Percentiles rank a stretch among this genome's conserved stretches.
These are phyloP conservation scores for Eulemur mongoz DNA, from an alignment of 2,797 vertebrate species.

Conservation along the genomic window DNA sequence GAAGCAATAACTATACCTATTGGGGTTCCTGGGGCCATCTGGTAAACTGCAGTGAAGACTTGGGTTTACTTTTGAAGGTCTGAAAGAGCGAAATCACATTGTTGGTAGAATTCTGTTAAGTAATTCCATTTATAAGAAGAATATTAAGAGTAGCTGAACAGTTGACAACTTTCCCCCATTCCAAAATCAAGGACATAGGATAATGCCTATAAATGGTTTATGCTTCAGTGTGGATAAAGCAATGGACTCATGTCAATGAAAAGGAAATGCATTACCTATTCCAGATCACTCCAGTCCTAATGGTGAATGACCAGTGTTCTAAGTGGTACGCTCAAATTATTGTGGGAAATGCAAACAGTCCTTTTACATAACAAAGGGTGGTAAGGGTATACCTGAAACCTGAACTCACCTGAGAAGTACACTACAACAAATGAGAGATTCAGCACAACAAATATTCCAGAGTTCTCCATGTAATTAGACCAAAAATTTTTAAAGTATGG, in stretches of 20 bases:
- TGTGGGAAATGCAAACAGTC: not conserved
- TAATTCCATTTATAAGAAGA: not conserved
- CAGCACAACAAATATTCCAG: not conserved
- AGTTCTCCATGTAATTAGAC: not conserved
- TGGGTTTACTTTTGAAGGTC: not conserved
- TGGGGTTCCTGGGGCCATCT: not conserved
- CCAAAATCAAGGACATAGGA: not conserved
- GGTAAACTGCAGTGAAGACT: not conserved
- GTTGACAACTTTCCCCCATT: not conserved
- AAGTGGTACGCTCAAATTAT: not conserved
- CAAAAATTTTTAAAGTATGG: not conserved
- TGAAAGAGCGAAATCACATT: not conserved
- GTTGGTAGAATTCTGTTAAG: conserved; percentile 6
- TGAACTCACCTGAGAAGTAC: not conserved
- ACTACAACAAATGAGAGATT: not conserved
- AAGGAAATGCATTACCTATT: not conserved
- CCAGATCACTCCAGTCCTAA: not conserved
- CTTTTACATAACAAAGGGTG: not conserved
- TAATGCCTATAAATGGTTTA: not conserved
- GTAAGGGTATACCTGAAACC: not conserved
- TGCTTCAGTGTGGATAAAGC: not conserved
- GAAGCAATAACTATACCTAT: not conserved
- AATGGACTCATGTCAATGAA: not conserved
- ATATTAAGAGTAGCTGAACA: not conserved
- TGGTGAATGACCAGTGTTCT: not conserved